phyloP scores from a whole-genome alignment of 2,797 vertebrate genomes.

The Alfaro cultratus region DNA sequence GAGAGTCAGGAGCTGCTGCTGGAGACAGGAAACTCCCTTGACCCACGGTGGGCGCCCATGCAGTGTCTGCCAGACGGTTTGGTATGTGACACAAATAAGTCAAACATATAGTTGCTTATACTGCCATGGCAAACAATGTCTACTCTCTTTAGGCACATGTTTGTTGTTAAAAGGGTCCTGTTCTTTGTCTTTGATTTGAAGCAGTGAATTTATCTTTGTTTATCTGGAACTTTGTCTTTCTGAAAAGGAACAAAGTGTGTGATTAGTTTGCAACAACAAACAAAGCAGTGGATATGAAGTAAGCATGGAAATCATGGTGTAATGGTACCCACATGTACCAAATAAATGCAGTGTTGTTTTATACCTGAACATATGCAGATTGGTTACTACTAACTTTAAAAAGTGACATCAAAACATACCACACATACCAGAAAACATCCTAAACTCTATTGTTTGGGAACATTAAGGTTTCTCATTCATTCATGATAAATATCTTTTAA shows the following conservation, averaged over 20 bases:
- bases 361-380: not conserved
- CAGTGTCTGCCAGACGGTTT: slow-evolving; percentile 95
- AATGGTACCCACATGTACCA: not conserved
- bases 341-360: not conserved
- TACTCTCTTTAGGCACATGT: not conserved
- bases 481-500: not conserved
- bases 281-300: not conserved
- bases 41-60: slow-evolving; percentile 92
- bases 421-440: no score
- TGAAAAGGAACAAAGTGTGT: not conserved
- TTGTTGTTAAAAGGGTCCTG: not conserved
- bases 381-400: not conserved
- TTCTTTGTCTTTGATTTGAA: not conserved
- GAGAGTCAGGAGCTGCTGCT: slow-evolving; percentile 93
- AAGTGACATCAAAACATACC: not conserved
- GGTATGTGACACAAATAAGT: slow-evolving; percentile 73
- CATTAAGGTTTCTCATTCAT: no score
- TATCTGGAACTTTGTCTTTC: not conserved
- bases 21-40: slow-evolving; percentile 94
- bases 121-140: not conserved
- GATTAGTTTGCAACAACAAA: not conserved
- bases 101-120: slow-evolving; percentile 2
- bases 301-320: not conserved
- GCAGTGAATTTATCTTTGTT: not conserved
- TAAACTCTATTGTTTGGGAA: not conserved